Evolutionary conservation across 2,113 vertebrate species (phyloP), one percentile per base, ranked within the genome.

Genomic region (Pterocles burchelli): DNA sequence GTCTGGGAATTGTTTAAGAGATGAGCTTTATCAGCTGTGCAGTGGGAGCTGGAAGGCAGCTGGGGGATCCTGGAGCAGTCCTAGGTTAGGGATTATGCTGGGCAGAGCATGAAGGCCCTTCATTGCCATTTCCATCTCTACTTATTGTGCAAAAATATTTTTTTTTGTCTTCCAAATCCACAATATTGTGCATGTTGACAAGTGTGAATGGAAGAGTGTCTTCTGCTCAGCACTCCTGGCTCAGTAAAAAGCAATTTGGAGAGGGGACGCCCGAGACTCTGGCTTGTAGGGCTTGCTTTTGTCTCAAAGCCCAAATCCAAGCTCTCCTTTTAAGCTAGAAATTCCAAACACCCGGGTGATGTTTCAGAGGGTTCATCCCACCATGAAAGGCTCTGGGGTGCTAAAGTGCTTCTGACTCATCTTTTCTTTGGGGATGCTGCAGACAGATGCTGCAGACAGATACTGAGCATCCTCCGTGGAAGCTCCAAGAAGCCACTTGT

Each of bases 21-120:
- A 87, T 93, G 19, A 81, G 34, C 48, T 31, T 74, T 84, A 85
- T 95, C 92, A 68, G 92, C 85, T 36, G 65, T 59, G 88, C 85
- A 36, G 7, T 2, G 41, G 45, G 78, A 84, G 90, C 80, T 57
- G 70, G 89, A 57, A 43, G 8, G 88, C 76, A 75, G 76, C 46
- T 68, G 31, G 46, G 28, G 83, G 90, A 51, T 72, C 83, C 90
- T 87, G 73, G 76, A 92, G 86, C 25, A 2, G 19, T 31, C 58
- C 88, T 63, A 48, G 1, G 0, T 3, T 59, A 66, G 51, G 16
- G 77, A n/a, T 22, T 72, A 1, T 22, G 38, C 55, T 51, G 68
- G 61, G 68, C 72, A 55, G 5, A 48, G 72, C 11, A 43, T 67
- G 73, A 78, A 87, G 88, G 90, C 57, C 31, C 1, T 15, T 43